phyloP scores from a whole-genome alignment of 2,113 vertebrate species.

The Tauraco erythrolophus region DNA sequence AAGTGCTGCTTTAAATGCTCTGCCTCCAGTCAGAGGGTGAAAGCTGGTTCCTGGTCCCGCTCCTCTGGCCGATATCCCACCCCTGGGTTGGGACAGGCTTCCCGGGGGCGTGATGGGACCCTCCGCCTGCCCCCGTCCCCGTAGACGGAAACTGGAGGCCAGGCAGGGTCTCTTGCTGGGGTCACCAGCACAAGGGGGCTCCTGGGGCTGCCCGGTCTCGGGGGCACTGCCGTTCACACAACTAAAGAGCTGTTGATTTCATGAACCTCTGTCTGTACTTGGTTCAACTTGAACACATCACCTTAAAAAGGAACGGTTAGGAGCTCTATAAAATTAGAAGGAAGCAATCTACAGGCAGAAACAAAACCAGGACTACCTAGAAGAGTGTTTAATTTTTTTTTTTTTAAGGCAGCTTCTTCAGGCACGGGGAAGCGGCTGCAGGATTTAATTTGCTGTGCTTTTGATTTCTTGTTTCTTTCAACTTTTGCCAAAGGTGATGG shows the following conservation, averaged over 20 bases:
- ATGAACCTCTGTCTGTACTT: not conserved
- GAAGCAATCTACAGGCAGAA: not conserved
- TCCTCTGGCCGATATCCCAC: not conserved
- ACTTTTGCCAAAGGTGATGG: conserved; percentile 53
- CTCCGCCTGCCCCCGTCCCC: rapidly evolving
- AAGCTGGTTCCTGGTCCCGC: rapidly evolving
- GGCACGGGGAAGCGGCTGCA: not conserved
- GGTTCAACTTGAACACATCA: not conserved
- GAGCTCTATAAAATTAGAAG: not conserved
- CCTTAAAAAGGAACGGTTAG: not conserved
- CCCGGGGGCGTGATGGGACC: rapidly evolving
- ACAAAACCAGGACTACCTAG: not conserved
- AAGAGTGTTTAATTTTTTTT: not conserved
- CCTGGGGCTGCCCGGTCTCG: not conserved
- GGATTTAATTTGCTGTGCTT: conserved; percentile 47
- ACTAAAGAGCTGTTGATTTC: not conserved
- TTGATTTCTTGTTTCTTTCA: conserved; percentile 53
- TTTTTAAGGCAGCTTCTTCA: not conserved
- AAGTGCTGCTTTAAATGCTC: not conserved
- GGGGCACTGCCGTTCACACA: rapidly evolving
- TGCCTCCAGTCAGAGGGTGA: not conserved
- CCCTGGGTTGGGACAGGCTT: not conserved
- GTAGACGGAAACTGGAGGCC: not conserved
- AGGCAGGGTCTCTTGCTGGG: not conserved
- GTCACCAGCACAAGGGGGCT: not conserved